Base-by-base conservation (phyloP, 2,888 invertebrate species). In the Synanthedon tipuliformis region DNA sequence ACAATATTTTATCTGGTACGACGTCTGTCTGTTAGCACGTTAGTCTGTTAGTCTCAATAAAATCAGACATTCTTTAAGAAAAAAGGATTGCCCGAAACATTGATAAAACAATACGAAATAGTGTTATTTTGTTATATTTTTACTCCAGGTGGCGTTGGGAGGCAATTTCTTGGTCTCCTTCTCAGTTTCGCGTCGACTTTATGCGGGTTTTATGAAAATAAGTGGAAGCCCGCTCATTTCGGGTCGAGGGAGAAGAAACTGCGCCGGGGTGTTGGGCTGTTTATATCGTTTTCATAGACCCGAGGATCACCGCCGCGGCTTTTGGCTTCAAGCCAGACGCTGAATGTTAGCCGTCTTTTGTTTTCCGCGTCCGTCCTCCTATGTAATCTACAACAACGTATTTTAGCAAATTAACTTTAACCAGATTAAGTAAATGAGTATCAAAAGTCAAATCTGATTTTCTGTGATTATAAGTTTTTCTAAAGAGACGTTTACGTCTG, bases 141-240 rank as follows among this genome's bases (percentile, higher is more conserved):
- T 15, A 12, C 48, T 27, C 48, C n/a, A 15, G 48, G 67, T 66
- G 64, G 66, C 61, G 63, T 64, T 59, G 64, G 66, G 70, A 76
- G 75, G 78, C 71, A 78, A 78, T 78, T 73, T 71, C 71, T 75
- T 69, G 72, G 71, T 75, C 68, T 75, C 69, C 34, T 34, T 56
- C 68, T 67, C 70, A 72, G 71, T 71, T 70, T 71, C 68, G 65
- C 68, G 71, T 65, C 60, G 70, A 70, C 71, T 81, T 83, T 81
- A 83, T 80, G 75, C 69, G 69, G 78, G 76, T 82, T 82, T 83
- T 83, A 84, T 84, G 84, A 83, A 84, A 84, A 84, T 83, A 83
- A 82, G 84, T 78, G 85, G 84, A 78, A 59, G 82, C 73, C 84
- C 85, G 76, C 84, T 86, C 83, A 86, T 84, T 84, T 82, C 61